These are phyloP conservation scores for Alloplasta piceator DNA, from an alignment of 2,888 invertebrate species.

Conservation along the genomic window DNA sequence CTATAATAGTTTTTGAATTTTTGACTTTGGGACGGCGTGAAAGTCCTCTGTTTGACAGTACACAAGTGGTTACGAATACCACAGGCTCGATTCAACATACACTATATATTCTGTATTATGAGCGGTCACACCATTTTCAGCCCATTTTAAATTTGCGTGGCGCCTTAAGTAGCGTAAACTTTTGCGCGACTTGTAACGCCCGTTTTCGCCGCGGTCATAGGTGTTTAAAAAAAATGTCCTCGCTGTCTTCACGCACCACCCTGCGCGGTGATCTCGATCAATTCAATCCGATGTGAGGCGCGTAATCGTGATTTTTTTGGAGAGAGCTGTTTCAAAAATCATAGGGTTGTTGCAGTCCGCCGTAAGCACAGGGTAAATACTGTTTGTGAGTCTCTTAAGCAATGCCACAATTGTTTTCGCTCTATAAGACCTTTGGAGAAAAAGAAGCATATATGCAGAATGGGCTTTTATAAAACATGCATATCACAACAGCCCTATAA, in stretches of 20 bases:
- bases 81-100: neutral
- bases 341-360: neutral
- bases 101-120: conserved; percentile 26
- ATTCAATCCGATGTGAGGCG: neutral
- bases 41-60: no score
- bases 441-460: conserved; percentile 12
- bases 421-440: conserved; percentile 12
- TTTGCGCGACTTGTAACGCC: conserved; percentile 5
- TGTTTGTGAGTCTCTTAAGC: conserved; percentile 15
- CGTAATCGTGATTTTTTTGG: conserved; percentile 27
- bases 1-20: no score
- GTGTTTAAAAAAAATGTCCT: conserved; percentile 12
- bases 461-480: conserved; percentile 18
- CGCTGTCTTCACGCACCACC: neutral
- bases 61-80: no score
- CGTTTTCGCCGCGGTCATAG: conserved; percentile 10
- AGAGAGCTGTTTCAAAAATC: conserved; percentile 6
- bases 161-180: neutral
- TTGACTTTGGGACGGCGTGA: no score
- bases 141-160: conserved; percentile 4
- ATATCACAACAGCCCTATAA: conserved; percentile 1
- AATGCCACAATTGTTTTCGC: conserved; percentile 6
- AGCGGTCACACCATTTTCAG: conserved; percentile 15
- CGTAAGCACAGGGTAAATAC: neutral
- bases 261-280: neutral